phyloP scores from a whole-genome alignment of 2,797 vertebrate species.

The Poeciliopsis paucimaculata region DNA sequence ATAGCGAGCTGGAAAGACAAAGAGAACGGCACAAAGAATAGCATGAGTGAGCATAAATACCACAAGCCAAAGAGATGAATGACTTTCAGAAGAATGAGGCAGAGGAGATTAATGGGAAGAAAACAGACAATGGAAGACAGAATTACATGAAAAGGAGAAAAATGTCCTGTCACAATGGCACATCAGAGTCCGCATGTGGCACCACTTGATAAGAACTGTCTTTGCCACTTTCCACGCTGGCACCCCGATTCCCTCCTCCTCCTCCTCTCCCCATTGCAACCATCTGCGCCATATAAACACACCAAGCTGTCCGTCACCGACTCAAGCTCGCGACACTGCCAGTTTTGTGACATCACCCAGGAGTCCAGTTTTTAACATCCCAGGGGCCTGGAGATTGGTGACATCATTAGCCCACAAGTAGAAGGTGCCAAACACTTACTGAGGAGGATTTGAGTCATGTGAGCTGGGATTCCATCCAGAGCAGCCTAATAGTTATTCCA shows the following conservation, averaged over 20 bases:
- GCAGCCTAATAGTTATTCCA: conserved; percentile 61
- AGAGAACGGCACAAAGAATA: conserved; percentile 46
- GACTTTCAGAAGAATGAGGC: conserved; percentile 46
- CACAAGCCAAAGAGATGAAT: conserved; percentile 62
- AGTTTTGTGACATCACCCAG: conserved; percentile 63
- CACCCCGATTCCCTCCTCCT: conserved; percentile 45
- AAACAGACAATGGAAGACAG: conserved; percentile 64
- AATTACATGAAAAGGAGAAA: conserved; percentile 65
- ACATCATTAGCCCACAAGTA: conserved; percentile 57
- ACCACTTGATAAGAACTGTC: conserved; percentile 65
- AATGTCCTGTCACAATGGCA: conserved; percentile 60
- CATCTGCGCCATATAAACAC: conserved; percentile 76
- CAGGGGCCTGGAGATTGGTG: conserved; percentile 38
- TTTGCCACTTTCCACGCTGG: conserved; percentile 69
- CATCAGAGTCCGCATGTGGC: conserved; percentile 68
- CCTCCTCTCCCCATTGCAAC: conserved; percentile 44
- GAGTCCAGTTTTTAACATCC: conserved; percentile 42
- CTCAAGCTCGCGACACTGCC: conserved; percentile 34
- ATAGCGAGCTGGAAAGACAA: conserved; percentile 52
- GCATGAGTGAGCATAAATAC: conserved; percentile 41
- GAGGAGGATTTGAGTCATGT: conserved; percentile 63
- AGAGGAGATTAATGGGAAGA: conserved; percentile 51
- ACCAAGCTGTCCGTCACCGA: conserved; percentile 70
- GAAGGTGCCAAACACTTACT: conserved; percentile 60
- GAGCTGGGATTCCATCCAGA: conserved; percentile 50